These are phyloP conservation scores for Amphipoea oculea DNA, from an alignment of 2,888 invertebrate genomes.

Conservation along the genomic window DNA sequence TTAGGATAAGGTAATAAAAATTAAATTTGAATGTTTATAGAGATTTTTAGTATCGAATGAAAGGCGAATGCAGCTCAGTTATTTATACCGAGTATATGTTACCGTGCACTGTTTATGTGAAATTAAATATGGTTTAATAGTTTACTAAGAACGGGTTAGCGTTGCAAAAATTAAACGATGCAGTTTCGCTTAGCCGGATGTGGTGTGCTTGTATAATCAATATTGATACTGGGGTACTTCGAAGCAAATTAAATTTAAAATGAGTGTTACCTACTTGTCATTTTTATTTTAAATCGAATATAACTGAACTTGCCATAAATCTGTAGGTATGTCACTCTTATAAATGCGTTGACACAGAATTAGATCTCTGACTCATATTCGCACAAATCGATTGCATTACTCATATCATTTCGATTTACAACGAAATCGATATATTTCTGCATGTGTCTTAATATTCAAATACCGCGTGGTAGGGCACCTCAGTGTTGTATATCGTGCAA, in stretches of 20 bases:
- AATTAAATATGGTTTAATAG: slow-evolving; percentile 88
- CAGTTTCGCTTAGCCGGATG: slow-evolving; percentile 69
- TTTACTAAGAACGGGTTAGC: slow-evolving; percentile 83
- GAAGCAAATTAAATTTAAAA: slow-evolving; percentile 30
- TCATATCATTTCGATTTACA: slow-evolving; percentile 50
- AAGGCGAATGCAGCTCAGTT: slow-evolving; percentile 75
- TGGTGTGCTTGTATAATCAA: slow-evolving; percentile 58
- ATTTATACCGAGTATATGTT: slow-evolving; percentile 85
- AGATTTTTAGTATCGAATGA: slow-evolving; percentile 77
- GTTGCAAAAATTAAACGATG: slow-evolving; percentile 76
- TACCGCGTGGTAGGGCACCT: slow-evolving; percentile 77
- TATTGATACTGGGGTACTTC: slow-evolving; percentile 49
- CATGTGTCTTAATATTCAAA: slow-evolving; percentile 74
- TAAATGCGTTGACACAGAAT: slow-evolving; percentile 23
- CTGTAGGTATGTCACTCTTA: background rate
- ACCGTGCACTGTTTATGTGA: slow-evolving; percentile 85
- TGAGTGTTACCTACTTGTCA: background rate
- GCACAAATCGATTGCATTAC: slow-evolving; percentile 51
- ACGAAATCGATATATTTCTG: slow-evolving; percentile 58
- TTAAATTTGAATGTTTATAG: slow-evolving; percentile 73
- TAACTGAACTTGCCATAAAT: background rate
- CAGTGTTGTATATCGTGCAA: slow-evolving; percentile 84
- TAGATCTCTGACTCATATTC: slow-evolving; percentile 46
- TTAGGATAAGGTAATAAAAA: slow-evolving; percentile 72
- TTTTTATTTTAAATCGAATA: slow-evolving; percentile 1